Evolutionary conservation across 2,113 vertebrate genomes (phyloP).

Genomic region (Chaetodon auriga): DNA sequence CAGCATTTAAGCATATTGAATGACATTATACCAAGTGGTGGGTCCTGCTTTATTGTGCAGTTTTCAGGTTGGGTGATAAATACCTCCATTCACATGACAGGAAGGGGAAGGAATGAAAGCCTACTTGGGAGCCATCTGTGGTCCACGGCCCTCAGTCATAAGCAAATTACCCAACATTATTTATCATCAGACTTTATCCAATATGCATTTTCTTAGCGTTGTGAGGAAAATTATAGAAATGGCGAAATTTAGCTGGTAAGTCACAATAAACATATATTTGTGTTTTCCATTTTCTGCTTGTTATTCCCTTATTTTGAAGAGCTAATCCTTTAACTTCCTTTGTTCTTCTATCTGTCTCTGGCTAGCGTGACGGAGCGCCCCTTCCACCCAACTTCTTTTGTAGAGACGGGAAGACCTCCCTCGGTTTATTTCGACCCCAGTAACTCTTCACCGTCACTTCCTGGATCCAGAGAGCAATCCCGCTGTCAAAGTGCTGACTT

Average conservation of each 20-base stretch:
- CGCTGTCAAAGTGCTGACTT: slow-evolving; percentile 56
- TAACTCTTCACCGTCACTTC: slow-evolving; percentile 78
- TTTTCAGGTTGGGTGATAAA: background rate
- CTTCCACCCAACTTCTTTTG: slow-evolving; percentile 67
- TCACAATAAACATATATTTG: too few relatives aligned
- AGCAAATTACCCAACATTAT: background rate
- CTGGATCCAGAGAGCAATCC: slow-evolving; percentile 68
- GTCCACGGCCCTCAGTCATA: background rate
- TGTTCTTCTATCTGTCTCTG: background rate
- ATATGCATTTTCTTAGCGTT: background rate
- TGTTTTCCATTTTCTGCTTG: background rate
- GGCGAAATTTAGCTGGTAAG: background rate
- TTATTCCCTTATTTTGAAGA: slow-evolving; percentile 51
- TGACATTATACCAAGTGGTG: background rate
- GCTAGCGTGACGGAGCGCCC: slow-evolving; percentile 1
- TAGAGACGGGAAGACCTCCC: slow-evolving; percentile 75
- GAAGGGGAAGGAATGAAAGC: too few relatives aligned
- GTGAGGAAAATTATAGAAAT: background rate
- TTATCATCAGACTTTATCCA: background rate
- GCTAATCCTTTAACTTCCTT: background rate
- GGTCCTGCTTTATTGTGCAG: background rate
- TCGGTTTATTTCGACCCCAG: slow-evolving; percentile 76
- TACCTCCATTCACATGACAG: background rate
- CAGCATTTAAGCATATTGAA: background rate
- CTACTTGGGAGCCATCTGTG: too few relatives aligned